These are phyloP conservation scores for Meda fulgida DNA, from an alignment of 2,797 vertebrate genomes.

Conservation along the genomic window DNA sequence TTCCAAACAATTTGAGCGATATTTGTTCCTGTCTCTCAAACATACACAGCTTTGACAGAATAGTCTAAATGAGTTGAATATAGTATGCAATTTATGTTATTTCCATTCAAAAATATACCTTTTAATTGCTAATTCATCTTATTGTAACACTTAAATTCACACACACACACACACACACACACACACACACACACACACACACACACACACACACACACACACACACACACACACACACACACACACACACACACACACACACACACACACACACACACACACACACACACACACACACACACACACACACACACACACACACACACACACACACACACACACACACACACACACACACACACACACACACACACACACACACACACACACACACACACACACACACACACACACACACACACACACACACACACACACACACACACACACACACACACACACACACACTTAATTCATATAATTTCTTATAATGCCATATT, in stretches of 20 bases:
- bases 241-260: not conserved
- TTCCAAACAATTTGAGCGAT: not conserved
- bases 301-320: not conserved
- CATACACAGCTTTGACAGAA: not conserved
- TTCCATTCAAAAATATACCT: not conserved
- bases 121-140: no score
- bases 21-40: not conserved
- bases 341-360: not conserved
- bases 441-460: not conserved
- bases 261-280: not conserved
- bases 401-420: not conserved
- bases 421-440: not conserved
- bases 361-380: not conserved
- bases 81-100: not conserved
- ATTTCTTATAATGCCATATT: not conserved
- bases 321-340: not conserved
- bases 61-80: not conserved
- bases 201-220: not conserved
- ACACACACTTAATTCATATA: not conserved
- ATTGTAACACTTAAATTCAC: not conserved
- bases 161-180: not conserved
- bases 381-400: not conserved
- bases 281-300: not conserved
- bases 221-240: not conserved
- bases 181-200: not conserved